Percentiles rank a stretch among this genome's conserved stretches.
Conservation (phyloP, 2,113 vertebrate species). For the Entelurus aequoreus region DNA sequence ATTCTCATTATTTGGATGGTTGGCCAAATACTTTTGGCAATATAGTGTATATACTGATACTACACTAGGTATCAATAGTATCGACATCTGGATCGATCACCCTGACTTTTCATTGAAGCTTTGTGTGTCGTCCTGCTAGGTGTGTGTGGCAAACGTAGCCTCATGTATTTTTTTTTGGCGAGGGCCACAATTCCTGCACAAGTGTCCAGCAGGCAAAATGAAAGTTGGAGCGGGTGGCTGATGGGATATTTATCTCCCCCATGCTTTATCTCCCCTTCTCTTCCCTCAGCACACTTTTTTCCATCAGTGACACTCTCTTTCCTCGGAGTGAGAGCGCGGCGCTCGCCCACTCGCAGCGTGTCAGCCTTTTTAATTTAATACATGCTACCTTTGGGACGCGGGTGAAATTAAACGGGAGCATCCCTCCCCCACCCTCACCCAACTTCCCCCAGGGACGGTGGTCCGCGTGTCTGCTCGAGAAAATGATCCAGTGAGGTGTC, state of each 20-base stretch:
- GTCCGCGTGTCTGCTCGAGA: too few species aligned
- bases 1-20: too few species aligned
- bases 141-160: too few species aligned
- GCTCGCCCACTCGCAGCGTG: conserved; percentile 19
- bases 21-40: too few species aligned
- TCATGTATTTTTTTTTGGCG: too few species aligned
- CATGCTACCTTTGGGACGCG: conserved; percentile 25
- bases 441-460: background rate
- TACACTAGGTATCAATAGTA: too few species aligned
- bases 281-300: conserved; percentile 58
- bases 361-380: conserved; percentile 38
- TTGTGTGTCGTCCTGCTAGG: too few species aligned
- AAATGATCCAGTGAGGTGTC: too few species aligned
- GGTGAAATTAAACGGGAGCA: conserved; percentile 21
- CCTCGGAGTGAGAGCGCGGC: conserved; percentile 34
- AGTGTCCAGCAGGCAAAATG: conserved; percentile 64
- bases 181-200: too few species aligned
- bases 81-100: too few species aligned
- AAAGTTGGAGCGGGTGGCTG: conserved; percentile 63
- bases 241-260: conserved; percentile 66
- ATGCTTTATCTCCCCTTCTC: conserved; percentile 60
- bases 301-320: conserved; percentile 59
- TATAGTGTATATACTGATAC: too few species aligned
- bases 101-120: too few species aligned
- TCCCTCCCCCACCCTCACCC: background rate